These are phyloP conservation scores for Drosophila busckii DNA, from an alignment of 1,140 invertebrate species.

Conservation along the genomic window DNA sequence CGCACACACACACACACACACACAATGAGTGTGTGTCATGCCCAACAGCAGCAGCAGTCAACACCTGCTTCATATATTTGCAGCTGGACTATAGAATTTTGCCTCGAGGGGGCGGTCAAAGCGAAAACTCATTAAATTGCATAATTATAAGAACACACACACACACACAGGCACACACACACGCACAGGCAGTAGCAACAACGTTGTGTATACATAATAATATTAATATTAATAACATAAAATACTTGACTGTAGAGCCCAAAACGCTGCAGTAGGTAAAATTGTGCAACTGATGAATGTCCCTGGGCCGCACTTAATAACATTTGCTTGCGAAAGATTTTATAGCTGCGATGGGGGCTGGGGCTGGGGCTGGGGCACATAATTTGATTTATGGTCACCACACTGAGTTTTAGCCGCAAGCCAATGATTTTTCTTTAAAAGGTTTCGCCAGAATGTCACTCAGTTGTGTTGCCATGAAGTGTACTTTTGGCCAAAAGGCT, in stretches of 20 bases:
- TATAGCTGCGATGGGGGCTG: slow-evolving; percentile 21
- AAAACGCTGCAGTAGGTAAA: slow-evolving; percentile 47
- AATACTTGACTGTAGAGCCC: slow-evolving; percentile 44
- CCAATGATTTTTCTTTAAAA: too few relatives aligned
- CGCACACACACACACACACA: too few relatives aligned
- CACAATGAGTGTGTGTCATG: slow-evolving; percentile 5
- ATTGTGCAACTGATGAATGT: slow-evolving; percentile 41
- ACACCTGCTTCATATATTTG: slow-evolving; percentile 43
- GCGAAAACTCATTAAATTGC: slow-evolving; percentile 74
- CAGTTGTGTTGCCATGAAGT: too few relatives aligned
- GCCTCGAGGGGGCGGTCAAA: slow-evolving; percentile 34
- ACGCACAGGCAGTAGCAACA: slow-evolving; percentile 5
- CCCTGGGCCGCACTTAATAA: slow-evolving; percentile 64
- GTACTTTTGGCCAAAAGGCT: too few relatives aligned
- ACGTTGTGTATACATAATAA: slow-evolving; percentile 55
- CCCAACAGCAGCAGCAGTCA: slow-evolving; percentile 2
- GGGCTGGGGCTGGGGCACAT: slow-evolving; percentile 36
- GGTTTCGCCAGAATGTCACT: too few relatives aligned
- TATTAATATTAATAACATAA: slow-evolving; percentile 75
- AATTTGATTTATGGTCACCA: slow-evolving; percentile 63
- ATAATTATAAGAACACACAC: slow-evolving; percentile 59
- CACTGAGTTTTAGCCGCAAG: too few relatives aligned
- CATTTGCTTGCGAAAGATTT: slow-evolving; percentile 45
- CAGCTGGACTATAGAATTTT: slow-evolving; percentile 5
- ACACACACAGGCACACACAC: slow-evolving; percentile 1